A percentile compares a stretch with the other conserved stretches of the same genome.
Evolutionary conservation across 2,888 invertebrate species (phyloP).

Genomic region (Xestia rhomboidea): DNA sequence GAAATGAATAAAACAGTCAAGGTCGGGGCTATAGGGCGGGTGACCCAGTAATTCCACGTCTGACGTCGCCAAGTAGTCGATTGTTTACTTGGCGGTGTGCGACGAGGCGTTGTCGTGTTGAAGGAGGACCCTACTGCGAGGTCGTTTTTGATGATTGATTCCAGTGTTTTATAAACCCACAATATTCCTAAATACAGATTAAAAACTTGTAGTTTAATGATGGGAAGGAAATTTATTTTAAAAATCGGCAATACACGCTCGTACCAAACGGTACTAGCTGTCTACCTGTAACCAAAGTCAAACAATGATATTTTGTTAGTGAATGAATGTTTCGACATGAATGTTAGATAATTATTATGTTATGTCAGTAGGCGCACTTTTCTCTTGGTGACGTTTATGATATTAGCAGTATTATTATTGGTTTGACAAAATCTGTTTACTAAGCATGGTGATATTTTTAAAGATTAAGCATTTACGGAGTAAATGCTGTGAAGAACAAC

Average conservation of each 20-base stretch:
- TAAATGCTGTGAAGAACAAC: not conserved
- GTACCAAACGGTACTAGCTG: not conserved
- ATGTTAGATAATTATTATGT: not conserved
- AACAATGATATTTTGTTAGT: not conserved
- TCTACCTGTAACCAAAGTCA: constrained; percentile 21
- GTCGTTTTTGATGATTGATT: no score
- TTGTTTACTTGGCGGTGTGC: no score
- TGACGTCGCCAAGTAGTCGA: no score
- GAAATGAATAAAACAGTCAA: no score
- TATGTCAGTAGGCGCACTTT: not conserved
- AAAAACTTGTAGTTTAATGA: not conserved
- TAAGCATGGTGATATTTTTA: not conserved
- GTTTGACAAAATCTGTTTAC: not conserved
- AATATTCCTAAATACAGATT: not conserved
- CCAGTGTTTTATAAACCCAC: not conserved
- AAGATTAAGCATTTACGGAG: not conserved
- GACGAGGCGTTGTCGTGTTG: no score
- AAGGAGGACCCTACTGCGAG: no score
- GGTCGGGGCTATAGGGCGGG: no score
- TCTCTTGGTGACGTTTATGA: not conserved
- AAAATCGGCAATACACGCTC: not conserved
- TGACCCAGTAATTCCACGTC: no score
- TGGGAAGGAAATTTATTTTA: not conserved
- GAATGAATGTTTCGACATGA: not conserved
- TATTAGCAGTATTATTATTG: not conserved